Conservation (phyloP, 2,888 invertebrate genomes). For the Limnephilus auricula region DNA sequence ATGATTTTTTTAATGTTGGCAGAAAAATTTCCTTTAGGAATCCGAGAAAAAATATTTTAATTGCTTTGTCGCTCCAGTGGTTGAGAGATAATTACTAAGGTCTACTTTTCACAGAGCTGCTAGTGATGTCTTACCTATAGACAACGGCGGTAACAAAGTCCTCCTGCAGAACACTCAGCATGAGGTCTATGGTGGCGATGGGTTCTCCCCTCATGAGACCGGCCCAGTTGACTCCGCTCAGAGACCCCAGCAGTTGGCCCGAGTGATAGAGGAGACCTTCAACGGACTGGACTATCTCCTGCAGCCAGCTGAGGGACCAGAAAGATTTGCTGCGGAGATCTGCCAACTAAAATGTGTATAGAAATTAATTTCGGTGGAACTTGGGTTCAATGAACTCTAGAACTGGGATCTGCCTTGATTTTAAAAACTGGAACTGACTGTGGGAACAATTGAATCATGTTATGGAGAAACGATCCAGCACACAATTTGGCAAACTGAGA, state of each 20-base stretch:
- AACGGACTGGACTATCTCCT: constrained; percentile 72
- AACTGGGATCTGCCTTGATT: no score
- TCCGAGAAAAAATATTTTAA: no score
- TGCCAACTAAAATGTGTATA: constrained; percentile 69
- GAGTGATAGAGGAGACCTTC: constrained; percentile 72
- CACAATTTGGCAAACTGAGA: no score
- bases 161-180: constrained; percentile 74
- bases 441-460: no score
- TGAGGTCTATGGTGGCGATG: constrained; percentile 73
- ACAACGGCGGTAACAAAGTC: constrained; percentile 74
- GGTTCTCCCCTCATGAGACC: constrained; percentile 70
- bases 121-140: constrained; percentile 69
- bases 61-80: no score
- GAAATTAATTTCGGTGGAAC: no score
- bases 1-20: no score
- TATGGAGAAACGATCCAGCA: no score
- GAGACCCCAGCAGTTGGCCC: constrained; percentile 73
- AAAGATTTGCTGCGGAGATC: constrained; percentile 73
- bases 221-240: constrained; percentile 73
- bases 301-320: constrained; percentile 76
- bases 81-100: no score
- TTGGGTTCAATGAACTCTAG: no score
- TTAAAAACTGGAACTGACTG: no score
- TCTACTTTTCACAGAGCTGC: neutral
- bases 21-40: no score